Base-by-base conservation (phyloP, 2,797 vertebrate genomes). In the Scleropages formosus region DNA sequence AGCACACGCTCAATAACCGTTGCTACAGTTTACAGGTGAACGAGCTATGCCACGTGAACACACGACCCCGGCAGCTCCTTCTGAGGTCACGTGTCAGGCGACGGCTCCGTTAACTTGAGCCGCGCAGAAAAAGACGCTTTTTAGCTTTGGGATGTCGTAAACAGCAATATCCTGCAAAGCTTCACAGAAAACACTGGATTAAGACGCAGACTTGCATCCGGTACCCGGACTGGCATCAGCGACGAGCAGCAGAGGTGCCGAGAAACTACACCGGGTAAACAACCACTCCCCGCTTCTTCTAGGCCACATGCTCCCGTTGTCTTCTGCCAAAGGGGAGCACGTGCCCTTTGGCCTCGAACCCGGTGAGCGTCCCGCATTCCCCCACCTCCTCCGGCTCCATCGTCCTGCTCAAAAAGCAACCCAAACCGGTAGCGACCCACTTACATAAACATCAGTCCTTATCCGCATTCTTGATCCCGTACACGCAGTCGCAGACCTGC, bases 401-500 rank as follows among this genome's bases (percentile, higher is more conserved):
- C 13, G 4, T 65, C 46, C 24, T 61, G 4, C 61, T 58, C 64
- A 58, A 11, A 76, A 53, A 46, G 53, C 66, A 11, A 46, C 53
- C 16, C 11, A 70, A 76, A 59, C 67, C 47, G 63, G 8, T 27
- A 47, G 68, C 31, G 75, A 76, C 75, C 59, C 67, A 71, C 67
- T 76, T 62, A 60, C 0, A 16, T 15, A 70, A 62, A 75, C n/a
- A 24, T 68, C 20, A 47, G 12, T 26, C 58, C 59, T 68, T 66
- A 47, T 68, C 27, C 76, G n/a, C 46, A 63, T 53, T 51, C 26
- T 24, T 64, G 61, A 62, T 49, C 59, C 27, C 62, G 44, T 67
- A 63, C n/a, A 39, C 46, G 15, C 16, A 16, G 11, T 31, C 24
- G 12, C 8, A 58, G 3, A 56, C 22, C 72, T 3, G 16, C 69